Evolutionary conservation across 92 coral and sea anemone species (phyloP), one percentile per base, ranked within the genome.

Genomic region (Parazoanthus atlanticus): DNA sequence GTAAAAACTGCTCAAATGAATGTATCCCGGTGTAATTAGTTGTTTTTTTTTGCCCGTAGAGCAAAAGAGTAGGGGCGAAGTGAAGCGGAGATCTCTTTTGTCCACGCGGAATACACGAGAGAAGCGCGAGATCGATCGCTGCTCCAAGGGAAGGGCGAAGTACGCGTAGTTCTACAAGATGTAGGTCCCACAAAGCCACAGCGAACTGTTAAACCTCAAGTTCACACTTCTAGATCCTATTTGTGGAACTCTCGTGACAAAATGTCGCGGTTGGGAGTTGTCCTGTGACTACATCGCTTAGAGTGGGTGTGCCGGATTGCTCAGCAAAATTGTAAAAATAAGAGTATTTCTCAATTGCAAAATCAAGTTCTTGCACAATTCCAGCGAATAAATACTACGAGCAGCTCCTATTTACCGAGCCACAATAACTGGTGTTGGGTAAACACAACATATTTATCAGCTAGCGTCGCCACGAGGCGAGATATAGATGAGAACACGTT

Each of bases 181-280:
- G 10, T 2, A 13, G 58, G 8, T 61, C 5, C 28, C 69, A 61
- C 69, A 61, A 61, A 15, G 1, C 28, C 49, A 75, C 79, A 36
- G 26, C 52, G 31, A 75, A 34, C 79, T 36, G 52, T 26, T n/a
- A 6, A 75, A 33, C 43, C 29, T 34, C 78, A 74, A 74, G 28
- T 74, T 74, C 78, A 33, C 78, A 74, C 43, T 74, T 74, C 36
- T n/a, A n/a, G n/a, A n/a, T n/a, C n/a, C n/a, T n/a, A n/a, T n/a
- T n/a, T n/a, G n/a, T n/a, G 8, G 13, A 26, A 16, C 43, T 34
- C 43, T 3, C 46, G 5, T 75, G 49, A n/a, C 49, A 75, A 38
- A 36, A 36, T 75, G 49, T 75, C 79, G 26, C 40, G 31, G 78
- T 31, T 12, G 78, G 47, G 78, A 33, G 78, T 33, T 71, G 76